Conservation (phyloP, 2,797 vertebrate species). For the Helicolenus hilgendorfi region DNA sequence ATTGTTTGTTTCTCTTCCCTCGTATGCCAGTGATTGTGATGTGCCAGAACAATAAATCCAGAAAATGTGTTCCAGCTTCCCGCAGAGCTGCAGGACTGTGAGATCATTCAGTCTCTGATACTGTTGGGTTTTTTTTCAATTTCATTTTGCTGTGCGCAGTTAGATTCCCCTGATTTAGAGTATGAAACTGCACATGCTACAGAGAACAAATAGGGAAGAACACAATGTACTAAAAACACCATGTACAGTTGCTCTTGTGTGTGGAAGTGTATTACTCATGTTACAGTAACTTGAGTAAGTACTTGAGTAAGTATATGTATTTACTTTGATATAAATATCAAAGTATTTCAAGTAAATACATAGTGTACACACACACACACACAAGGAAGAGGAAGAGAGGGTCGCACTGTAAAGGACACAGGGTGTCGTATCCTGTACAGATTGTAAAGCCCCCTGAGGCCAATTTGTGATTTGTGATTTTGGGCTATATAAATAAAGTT, state of each 20-base stretch:
- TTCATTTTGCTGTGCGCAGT: constrained; percentile 22
- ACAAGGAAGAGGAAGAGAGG: too few relatives aligned
- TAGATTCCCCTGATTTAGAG: constrained; percentile 26
- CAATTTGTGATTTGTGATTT: too few relatives aligned
- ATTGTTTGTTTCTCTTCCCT: constrained; percentile 51
- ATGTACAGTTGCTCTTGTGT: background rate
- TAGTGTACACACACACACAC: too few relatives aligned
- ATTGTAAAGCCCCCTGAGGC: too few relatives aligned
- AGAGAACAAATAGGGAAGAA: constrained; percentile 25
- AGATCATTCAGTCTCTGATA: constrained; percentile 29
- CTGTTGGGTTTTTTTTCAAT: background rate
- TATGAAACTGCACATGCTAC: constrained; percentile 1
- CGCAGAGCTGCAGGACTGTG: constrained; percentile 41
- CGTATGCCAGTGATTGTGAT: constrained; percentile 36
- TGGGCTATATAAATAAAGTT: too few relatives aligned
- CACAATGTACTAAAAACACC: constrained; percentile 45
- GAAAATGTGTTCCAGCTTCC: constrained; percentile 63
- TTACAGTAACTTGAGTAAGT: too few relatives aligned
- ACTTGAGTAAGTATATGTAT: too few relatives aligned
- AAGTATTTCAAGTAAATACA: too few relatives aligned
- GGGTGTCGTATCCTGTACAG: too few relatives aligned
- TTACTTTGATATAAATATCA: too few relatives aligned
- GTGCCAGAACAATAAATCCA: constrained; percentile 74
- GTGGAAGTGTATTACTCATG: background rate
- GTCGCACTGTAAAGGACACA: too few relatives aligned